These are phyloP conservation scores for Orchesella flavescens DNA, from an alignment of 2,888 invertebrate species.

Conservation along the genomic window DNA sequence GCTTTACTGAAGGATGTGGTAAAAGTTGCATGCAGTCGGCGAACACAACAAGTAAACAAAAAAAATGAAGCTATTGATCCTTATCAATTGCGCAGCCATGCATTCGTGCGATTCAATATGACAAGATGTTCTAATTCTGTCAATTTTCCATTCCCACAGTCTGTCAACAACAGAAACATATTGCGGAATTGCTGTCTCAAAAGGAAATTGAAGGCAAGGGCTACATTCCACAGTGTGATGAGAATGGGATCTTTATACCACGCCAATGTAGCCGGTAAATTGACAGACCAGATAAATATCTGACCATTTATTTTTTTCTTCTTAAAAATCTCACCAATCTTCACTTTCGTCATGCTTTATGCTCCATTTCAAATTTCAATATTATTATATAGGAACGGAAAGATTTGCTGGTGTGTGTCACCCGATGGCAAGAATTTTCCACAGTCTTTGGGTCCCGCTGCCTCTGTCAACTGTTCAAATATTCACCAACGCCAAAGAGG, in stretches of 20 bases:
- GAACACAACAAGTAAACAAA: conserved; percentile 80
- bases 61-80: background rate
- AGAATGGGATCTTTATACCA: conserved; percentile 81
- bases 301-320: background rate
- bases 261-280: conserved; percentile 84
- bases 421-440: conserved; percentile 83
- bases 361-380: background rate
- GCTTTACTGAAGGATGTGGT: conserved; percentile 83
- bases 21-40: conserved; percentile 83
- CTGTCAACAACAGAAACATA: conserved; percentile 85
- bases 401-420: conserved; percentile 93
- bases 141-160: conserved; percentile 73
- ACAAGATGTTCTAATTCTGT: background rate
- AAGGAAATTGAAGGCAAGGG: conserved; percentile 86
- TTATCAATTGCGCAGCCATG: background rate
- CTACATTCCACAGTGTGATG: conserved; percentile 87
- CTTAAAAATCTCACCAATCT: background rate
- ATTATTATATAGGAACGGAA: conserved; percentile 78
- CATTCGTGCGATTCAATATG: too few relatives aligned
- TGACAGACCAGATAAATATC: background rate
- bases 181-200: conserved; percentile 84
- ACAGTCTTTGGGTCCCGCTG: conserved; percentile 86
- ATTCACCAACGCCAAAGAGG: conserved; percentile 65
- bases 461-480: conserved; percentile 80
- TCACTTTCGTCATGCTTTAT: background rate